Evolutionary conservation across 2,797 vertebrate genomes (phyloP).

Genomic region (Lates japonicus): DNA sequence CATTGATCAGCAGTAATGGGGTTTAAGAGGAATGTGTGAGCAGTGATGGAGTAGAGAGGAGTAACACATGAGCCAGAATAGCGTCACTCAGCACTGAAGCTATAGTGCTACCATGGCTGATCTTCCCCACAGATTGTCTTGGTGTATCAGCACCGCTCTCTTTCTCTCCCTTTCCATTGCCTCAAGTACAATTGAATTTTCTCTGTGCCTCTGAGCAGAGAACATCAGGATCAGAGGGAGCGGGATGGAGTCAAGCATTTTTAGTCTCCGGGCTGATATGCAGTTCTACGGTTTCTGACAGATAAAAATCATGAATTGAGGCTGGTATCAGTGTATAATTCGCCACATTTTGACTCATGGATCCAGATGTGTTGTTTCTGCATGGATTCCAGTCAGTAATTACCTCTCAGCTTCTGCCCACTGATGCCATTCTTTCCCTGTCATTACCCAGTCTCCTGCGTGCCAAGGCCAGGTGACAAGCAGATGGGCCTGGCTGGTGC

Average conservation of each 20-base stretch:
- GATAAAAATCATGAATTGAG: slow-evolving; percentile 64
- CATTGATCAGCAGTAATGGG: slow-evolving; percentile 76
- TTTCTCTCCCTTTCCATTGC: slow-evolving; percentile 54
- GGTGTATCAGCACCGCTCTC: slow-evolving; percentile 62
- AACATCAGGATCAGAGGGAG: slow-evolving; percentile 67
- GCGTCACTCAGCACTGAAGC: slow-evolving; percentile 61
- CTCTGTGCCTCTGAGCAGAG: slow-evolving; percentile 58
- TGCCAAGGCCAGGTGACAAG: slow-evolving; percentile 88
- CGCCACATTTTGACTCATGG: slow-evolving; percentile 76
- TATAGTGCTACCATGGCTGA: slow-evolving; percentile 72
- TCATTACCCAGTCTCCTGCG: slow-evolving; percentile 87
- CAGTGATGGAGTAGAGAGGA: slow-evolving; percentile 68
- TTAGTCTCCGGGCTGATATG: slow-evolving; percentile 58
- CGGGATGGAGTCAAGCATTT: slow-evolving; percentile 60
- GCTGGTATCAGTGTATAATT: slow-evolving; percentile 58
- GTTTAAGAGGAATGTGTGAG: slow-evolving; percentile 71
- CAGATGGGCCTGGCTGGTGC: slow-evolving; percentile 88
- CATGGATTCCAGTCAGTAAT: slow-evolving; percentile 90
- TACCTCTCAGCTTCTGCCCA: slow-evolving; percentile 84
- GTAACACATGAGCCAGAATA: slow-evolving; percentile 60
- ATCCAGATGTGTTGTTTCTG: slow-evolving; percentile 91
- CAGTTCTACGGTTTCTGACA: slow-evolving; percentile 34
- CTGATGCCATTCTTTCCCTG: slow-evolving; percentile 88
- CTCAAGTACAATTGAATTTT: slow-evolving; percentile 71
- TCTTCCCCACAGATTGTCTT: slow-evolving; percentile 73